Percentiles rank a stretch among this genome's conserved stretches.
These are phyloP conservation scores for Boloria selene DNA, from an alignment of 2,888 invertebrate genomes.

Conservation along the genomic window DNA sequence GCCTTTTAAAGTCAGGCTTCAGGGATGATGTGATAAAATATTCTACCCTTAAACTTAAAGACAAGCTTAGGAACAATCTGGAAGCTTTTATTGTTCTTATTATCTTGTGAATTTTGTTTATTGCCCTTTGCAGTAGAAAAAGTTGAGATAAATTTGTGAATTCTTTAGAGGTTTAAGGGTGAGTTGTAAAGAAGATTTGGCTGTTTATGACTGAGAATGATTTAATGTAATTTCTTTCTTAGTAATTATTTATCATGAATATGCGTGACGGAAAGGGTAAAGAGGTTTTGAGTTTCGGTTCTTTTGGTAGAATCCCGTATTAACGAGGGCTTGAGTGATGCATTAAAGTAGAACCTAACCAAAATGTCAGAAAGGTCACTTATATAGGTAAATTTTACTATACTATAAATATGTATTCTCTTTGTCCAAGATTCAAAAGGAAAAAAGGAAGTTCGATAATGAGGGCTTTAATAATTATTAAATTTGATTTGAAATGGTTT, in stretches of 20 bases:
- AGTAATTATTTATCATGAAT: slow-evolving; percentile 1
- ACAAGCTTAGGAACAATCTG: slow-evolving; percentile 44
- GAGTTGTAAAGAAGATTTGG: slow-evolving; percentile 17
- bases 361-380: too few relatives aligned
- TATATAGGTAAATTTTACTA: too few relatives aligned
- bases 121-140: slow-evolving; percentile 38
- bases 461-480: too few relatives aligned
- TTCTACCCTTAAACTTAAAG: slow-evolving; percentile 49
- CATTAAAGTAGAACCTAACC: too few relatives aligned
- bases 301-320: too few relatives aligned
- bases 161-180: slow-evolving; percentile 12
- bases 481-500: too few relatives aligned
- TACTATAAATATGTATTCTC: too few relatives aligned
- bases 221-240: slow-evolving; percentile 19
- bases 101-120: slow-evolving; percentile 57
- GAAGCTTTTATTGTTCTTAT: slow-evolving; percentile 55
- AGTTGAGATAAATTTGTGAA: slow-evolving; percentile 25
- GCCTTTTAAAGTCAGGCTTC: slow-evolving; percentile 20
- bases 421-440: too few relatives aligned
- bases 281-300: too few relatives aligned
- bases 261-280: too few relatives aligned
- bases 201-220: slow-evolving; percentile 14
- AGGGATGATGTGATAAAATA: slow-evolving; percentile 49
- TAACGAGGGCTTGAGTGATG: too few relatives aligned
- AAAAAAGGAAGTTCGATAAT: too few relatives aligned